These are phyloP conservation scores for Thamnophis elegans DNA, from an alignment of 2,797 vertebrate genomes.

Conservation along the genomic window DNA sequence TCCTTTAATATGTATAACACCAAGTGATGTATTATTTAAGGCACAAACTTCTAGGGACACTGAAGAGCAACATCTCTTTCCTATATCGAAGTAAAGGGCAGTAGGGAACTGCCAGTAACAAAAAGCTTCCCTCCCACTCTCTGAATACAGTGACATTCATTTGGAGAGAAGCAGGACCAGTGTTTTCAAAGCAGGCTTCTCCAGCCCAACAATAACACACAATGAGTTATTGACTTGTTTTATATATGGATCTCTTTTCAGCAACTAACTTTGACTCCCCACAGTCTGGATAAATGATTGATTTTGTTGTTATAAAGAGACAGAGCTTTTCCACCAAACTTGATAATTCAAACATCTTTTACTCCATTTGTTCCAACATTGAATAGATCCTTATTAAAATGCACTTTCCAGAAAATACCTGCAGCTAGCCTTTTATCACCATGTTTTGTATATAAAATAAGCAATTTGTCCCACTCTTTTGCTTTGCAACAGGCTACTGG, in stretches of 20 bases:
- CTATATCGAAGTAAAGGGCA: conserved; percentile 73
- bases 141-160: conserved; percentile 79
- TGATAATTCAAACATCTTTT: conserved; percentile 79
- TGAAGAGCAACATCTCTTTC: conserved; percentile 68
- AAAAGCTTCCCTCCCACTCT: conserved; percentile 68
- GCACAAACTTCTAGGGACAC: conserved; percentile 49
- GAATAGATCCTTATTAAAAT: conserved; percentile 83
- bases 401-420: conserved; percentile 83
- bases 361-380: conserved; percentile 75
- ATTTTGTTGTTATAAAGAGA: conserved; percentile 80
- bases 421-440: conserved; percentile 80
- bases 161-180: conserved; percentile 73
- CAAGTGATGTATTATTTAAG: conserved; percentile 43
- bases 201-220: conserved; percentile 80
- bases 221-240: conserved; percentile 88
- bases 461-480: conserved; percentile 82
- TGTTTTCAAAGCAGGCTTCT: conserved; percentile 78
- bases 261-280: conserved; percentile 81
- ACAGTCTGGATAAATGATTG: conserved; percentile 86
- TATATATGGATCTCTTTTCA: conserved; percentile 83
- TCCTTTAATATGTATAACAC: conserved; percentile 27
- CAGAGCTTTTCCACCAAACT: conserved; percentile 75
- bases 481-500: conserved; percentile 75
- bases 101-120: conserved; percentile 68
- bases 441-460: conserved; percentile 82